These are phyloP conservation scores for Arbacia lixula DNA, from an alignment of 53 echinoderm and acorn worm species.

Conservation along the genomic window DNA sequence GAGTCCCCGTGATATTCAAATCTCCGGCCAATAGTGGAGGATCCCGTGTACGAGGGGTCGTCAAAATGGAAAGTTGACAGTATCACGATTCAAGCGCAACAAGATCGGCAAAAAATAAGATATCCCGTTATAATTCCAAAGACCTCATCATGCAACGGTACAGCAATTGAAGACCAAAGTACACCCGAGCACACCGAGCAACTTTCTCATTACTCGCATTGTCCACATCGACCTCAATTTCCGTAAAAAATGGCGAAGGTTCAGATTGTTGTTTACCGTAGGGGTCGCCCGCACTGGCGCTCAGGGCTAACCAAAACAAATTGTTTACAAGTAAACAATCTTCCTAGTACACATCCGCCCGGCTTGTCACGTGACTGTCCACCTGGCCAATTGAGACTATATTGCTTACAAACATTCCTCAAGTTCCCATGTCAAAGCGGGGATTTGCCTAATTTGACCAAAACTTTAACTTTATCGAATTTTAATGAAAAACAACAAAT, in stretches of 20 bases:
- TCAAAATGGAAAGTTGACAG: conserved; percentile 66
- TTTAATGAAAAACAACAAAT: conserved; percentile 53
- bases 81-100: conserved; percentile 51
- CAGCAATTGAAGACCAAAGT: conserved; percentile 12
- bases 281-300: conserved; percentile 96
- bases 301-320: conserved; percentile 99
- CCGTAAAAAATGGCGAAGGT: conserved; percentile 99
- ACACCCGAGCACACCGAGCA: conserved; percentile 10
- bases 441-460: conserved; percentile 29
- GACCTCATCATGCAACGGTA: neutral
- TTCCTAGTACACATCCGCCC: conserved; percentile 98
- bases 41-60: conserved; percentile 61
- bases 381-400: conserved; percentile 89
- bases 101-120: conserved; percentile 30
- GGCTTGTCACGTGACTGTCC: conserved; percentile 97
- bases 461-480: conserved; percentile 45
- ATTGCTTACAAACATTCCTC: conserved; percentile 50
- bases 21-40: conserved; percentile 71
- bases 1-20: conserved; percentile 72
- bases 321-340: conserved; percentile 99
- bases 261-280: conserved; percentile 99
- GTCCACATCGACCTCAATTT: conserved; percentile 94
- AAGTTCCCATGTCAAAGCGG: conserved; percentile 11
- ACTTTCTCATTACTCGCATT: conserved; percentile 73
- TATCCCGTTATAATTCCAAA: conserved; percentile 37